Conservation (phyloP, 2,888 invertebrate species). For the Drosophila greeni region DNA sequence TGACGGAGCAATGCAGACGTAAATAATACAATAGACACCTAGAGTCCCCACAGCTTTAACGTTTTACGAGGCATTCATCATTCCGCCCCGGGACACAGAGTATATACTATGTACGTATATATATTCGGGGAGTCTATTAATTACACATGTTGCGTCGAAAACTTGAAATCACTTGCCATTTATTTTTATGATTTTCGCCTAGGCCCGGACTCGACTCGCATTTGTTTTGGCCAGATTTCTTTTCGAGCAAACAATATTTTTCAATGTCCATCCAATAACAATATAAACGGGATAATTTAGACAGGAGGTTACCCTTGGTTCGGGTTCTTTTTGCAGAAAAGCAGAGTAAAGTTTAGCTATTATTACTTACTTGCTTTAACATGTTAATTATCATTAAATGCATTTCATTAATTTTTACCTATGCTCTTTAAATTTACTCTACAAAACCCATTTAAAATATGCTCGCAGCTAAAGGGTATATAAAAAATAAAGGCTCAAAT, state of each 20-base stretch:
- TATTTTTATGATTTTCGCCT: slow-evolving; percentile 54
- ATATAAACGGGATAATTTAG: neutral
- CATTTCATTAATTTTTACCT: too few species aligned
- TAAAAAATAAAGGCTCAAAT: neutral
- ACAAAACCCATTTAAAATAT: slow-evolving; percentile 28
- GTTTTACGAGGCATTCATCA: slow-evolving; percentile 57
- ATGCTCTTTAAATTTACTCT: too few species aligned
- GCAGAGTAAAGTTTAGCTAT: rapidly evolving
- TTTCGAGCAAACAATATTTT: slow-evolving; percentile 43
- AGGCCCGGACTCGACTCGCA: slow-evolving; percentile 29
- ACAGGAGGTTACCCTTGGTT: neutral
- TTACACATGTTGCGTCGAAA: slow-evolving; percentile 64
- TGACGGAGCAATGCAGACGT: slow-evolving; percentile 40
- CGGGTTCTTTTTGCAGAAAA: too few species aligned
- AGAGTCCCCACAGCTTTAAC: slow-evolving; percentile 42
- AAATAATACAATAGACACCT: slow-evolving; percentile 69
- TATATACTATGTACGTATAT: neutral
- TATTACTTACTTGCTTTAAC: too few species aligned
- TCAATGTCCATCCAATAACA: slow-evolving; percentile 44
- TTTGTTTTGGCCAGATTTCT: slow-evolving; percentile 51
- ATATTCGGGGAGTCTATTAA: slow-evolving; percentile 55
- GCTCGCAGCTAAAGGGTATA: slow-evolving; percentile 34
- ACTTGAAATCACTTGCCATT: slow-evolving; percentile 61
- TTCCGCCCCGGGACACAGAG: slow-evolving; percentile 5
- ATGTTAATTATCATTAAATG: too few species aligned